A percentile compares a stretch with the other conserved stretches of the same genome.
Conservation (phyloP, 2,113 vertebrate species). For the Sander lucioperca region DNA sequence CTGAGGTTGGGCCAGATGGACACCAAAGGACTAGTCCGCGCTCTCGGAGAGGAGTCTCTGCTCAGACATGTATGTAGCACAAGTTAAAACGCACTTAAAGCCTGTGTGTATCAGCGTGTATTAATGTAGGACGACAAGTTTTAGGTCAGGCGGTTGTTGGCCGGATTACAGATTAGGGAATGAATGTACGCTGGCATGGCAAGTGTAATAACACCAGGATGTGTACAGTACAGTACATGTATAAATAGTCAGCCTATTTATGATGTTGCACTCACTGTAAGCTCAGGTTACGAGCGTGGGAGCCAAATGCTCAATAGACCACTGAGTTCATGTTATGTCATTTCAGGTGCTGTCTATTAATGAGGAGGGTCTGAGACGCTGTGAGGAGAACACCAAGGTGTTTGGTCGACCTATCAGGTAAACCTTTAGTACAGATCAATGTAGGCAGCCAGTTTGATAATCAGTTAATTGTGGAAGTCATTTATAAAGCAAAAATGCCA, state of each 20-base stretch:
- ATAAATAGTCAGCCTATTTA: constrained; percentile 38
- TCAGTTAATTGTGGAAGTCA: neutral
- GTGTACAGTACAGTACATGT: neutral
- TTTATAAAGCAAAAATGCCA: neutral
- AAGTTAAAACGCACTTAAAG: neutral
- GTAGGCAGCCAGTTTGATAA: neutral
- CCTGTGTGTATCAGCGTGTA: neutral
- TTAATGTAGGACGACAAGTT: neutral
- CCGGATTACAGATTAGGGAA: constrained; percentile 50
- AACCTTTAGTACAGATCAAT: neutral
- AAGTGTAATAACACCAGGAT: constrained; percentile 29
- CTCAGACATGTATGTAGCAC: constrained; percentile 91
- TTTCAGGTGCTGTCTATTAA: constrained; percentile 95
- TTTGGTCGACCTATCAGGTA: constrained; percentile 97
- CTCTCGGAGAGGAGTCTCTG: constrained; percentile 95
- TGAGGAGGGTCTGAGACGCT: constrained; percentile 94
- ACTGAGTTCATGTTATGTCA: neutral
- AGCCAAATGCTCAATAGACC: neutral
- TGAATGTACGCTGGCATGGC: neutral
- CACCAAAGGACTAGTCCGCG: constrained; percentile 93
- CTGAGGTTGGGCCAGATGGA: constrained; percentile 97
- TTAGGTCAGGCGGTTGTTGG: constrained; percentile 30
- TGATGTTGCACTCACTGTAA: neutral
- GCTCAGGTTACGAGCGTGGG: neutral
- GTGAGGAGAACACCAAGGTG: constrained; percentile 96